Conservation (phyloP, 2,888 invertebrate species). For the Agrochola lychnidis region DNA sequence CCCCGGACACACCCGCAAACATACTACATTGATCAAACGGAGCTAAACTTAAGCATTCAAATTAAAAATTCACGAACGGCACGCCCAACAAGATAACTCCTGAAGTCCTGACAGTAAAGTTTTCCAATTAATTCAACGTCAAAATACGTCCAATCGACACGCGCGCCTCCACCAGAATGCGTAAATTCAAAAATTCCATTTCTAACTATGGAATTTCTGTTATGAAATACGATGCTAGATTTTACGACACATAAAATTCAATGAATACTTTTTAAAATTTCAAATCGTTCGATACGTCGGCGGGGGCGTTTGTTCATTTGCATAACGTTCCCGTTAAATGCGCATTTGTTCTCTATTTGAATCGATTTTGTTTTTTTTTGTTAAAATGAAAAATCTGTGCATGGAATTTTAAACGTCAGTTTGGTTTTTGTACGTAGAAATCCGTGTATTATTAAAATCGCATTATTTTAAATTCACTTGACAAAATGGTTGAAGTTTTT, state of each 20-base stretch:
- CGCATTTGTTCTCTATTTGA: conserved; percentile 64
- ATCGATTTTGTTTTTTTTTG: conserved; percentile 38
- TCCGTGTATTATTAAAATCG: conserved; percentile 23
- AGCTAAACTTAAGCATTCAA: conserved; percentile 60
- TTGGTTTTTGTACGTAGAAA: conserved; percentile 29
- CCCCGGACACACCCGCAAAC: conserved; percentile 38
- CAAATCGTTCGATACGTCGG: conserved; percentile 67
- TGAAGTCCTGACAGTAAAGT: conserved; percentile 68
- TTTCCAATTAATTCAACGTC: conserved; percentile 76
- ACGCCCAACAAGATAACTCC: conserved; percentile 62
- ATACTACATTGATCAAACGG: conserved; percentile 57
- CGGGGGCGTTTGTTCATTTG: conserved; percentile 56
- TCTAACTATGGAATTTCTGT: conserved; percentile 62
- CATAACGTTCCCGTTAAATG: conserved; percentile 61
- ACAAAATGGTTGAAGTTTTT: conserved; percentile 14
- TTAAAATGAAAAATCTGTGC: conserved; percentile 40
- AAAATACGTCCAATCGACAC: conserved; percentile 71
- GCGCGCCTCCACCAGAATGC: conserved; percentile 41
- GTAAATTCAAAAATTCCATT: conserved; percentile 63
- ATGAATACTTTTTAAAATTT: conserved; percentile 71
- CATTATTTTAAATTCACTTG: conserved; percentile 18
- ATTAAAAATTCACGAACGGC: conserved; percentile 66
- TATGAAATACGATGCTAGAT: conserved; percentile 66
- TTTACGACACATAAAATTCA: conserved; percentile 67
- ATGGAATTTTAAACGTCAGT: conserved; percentile 33